A percentile compares a stretch with the other conserved stretches of the same genome.
Evolutionary conservation across 2,113 vertebrate species (phyloP).

Genomic region (Mobula hypostoma): DNA sequence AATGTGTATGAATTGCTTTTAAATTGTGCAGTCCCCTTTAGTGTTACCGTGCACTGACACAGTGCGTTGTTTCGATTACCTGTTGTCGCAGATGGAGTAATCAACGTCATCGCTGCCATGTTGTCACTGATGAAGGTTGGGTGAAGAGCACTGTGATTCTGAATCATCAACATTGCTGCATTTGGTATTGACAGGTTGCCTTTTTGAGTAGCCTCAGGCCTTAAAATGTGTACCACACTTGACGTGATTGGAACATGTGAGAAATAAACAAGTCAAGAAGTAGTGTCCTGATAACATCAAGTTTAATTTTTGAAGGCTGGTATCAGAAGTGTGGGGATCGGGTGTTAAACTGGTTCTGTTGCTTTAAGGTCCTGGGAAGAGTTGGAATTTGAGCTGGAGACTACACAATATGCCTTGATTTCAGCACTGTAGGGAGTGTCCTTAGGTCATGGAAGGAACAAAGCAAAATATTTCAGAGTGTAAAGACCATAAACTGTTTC

Average conservation of each 20-base stretch:
- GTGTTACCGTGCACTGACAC: not conserved
- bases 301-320: not conserved
- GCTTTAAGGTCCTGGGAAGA: not conserved
- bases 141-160: not conserved
- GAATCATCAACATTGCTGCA: not conserved
- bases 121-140: no score
- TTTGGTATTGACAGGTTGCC: not conserved
- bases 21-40: no score
- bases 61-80: not conserved
- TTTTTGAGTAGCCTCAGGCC: not conserved
- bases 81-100: not conserved
- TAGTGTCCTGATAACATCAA: not conserved
- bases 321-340: not conserved
- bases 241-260: not conserved
- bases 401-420: constrained; percentile 3
- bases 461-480: not conserved
- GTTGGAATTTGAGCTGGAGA: not conserved
- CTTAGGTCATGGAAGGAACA: not conserved
- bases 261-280: not conserved
- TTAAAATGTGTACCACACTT: not conserved
- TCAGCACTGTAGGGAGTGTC: not conserved
- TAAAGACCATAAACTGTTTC: not conserved
- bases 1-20: not conserved
- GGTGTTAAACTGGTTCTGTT: not conserved
- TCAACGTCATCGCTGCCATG: not conserved